Evolutionary conservation across 2,888 invertebrate species (phyloP).

Genomic region (Embidobia sp.): DNA sequence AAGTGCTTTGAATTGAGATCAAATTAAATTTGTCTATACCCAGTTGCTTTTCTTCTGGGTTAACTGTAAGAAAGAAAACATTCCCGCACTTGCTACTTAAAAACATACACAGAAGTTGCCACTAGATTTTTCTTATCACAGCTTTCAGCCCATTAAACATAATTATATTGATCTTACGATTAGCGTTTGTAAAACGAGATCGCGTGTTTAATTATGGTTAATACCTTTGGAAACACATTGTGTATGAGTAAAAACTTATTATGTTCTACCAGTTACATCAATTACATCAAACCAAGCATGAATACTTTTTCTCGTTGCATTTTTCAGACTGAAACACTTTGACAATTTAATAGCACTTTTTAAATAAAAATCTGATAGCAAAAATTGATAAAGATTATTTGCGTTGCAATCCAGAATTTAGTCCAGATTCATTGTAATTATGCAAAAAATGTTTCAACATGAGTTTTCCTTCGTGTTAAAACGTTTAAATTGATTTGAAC

Average conservation of each 20-base stretch:
- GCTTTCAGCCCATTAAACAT: constrained; percentile 37
- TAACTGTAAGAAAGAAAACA: not conserved
- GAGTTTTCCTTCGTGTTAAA: too few species aligned
- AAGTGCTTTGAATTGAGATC: not conserved
- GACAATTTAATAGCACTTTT: constrained; percentile 29
- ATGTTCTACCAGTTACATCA: constrained; percentile 44
- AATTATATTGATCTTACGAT: constrained; percentile 39
- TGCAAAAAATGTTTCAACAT: too few species aligned
- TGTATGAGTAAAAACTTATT: constrained; percentile 33
- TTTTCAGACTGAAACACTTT: constrained; percentile 12
- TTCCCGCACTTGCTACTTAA: not conserved
- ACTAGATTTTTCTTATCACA: constrained; percentile 18
- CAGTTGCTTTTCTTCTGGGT: too few species aligned
- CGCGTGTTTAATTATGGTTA: constrained; percentile 40
- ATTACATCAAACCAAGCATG: constrained; percentile 26
- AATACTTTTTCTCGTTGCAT: constrained; percentile 9
- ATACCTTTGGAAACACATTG: constrained; percentile 25
- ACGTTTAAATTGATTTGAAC: too few species aligned
- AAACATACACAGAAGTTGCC: constrained; percentile 1
- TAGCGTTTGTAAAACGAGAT: constrained; percentile 33
- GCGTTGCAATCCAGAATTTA: not conserved
- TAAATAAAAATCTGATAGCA: constrained; percentile 9
- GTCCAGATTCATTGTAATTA: constrained; percentile 1
- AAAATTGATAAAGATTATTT: constrained; percentile 5
- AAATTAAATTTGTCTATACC: too few species aligned